phyloP scores from a whole-genome alignment of 1,140 invertebrate genomes.

The Solenopsis invicta region DNA sequence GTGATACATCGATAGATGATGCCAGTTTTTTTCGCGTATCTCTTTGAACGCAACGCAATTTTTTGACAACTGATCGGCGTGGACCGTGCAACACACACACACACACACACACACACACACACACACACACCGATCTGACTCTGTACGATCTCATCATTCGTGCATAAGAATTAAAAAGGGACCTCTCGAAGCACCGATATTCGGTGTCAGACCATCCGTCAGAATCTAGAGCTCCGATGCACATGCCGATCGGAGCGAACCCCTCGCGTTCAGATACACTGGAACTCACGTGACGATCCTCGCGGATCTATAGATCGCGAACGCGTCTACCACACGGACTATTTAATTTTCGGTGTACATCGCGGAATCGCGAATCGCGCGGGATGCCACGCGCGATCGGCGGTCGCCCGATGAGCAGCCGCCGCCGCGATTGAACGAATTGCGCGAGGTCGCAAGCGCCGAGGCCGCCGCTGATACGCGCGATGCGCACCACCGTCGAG shows the following conservation, averaged over 20 bases:
- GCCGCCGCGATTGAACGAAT: constrained; percentile 61
- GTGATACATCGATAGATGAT: constrained; percentile 44
- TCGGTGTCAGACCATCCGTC: not conserved
- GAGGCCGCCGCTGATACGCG: constrained; percentile 72
- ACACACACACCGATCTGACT: constrained; percentile 15
- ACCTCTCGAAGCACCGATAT: not conserved
- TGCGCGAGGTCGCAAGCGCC: constrained; percentile 32
- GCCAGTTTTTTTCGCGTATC: not conserved
- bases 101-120: not conserved
- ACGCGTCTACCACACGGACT: not conserved
- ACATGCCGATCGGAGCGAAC: constrained; percentile 29
- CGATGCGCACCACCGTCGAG: constrained; percentile 85
- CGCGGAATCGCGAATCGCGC: constrained; percentile 47
- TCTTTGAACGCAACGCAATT: constrained; percentile 4
- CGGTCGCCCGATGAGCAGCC: constrained; percentile 22
- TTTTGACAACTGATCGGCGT: constrained; percentile 17
- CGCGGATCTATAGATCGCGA: not conserved
- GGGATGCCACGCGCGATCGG: constrained; percentile 31
- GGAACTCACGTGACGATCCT: constrained; percentile 14
- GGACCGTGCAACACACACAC: not conserved
- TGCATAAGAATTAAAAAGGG: not conserved
- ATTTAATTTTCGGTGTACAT: not conserved
- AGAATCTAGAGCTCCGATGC: not conserved
- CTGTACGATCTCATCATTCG: constrained; percentile 12
- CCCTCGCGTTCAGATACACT: not conserved